Percentiles rank a stretch among this genome's conserved stretches.
phyloP scores from a whole-genome alignment of 2,888 invertebrate genomes.

The Anorthoa munda region DNA sequence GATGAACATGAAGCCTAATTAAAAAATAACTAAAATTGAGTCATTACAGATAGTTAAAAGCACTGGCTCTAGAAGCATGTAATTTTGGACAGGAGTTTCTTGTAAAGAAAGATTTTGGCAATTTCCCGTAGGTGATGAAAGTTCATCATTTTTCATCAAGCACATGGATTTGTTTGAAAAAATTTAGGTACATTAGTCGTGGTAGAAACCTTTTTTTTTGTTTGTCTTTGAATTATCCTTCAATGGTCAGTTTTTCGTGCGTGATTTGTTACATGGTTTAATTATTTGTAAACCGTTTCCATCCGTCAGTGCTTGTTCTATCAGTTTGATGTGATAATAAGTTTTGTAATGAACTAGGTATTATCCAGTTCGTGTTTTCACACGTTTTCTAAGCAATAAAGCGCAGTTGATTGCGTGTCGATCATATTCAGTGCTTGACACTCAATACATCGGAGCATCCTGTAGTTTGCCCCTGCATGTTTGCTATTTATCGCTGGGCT shows the following conservation, averaged over 20 bases:
- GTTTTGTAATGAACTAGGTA: background rate
- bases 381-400: slow-evolving; percentile 10
- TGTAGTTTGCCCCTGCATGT: slow-evolving; percentile 12
- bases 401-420: slow-evolving; percentile 48
- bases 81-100: background rate
- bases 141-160: too few relatives aligned
- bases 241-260: background rate
- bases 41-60: background rate
- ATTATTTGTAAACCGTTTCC: background rate
- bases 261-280: background rate
- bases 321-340: background rate
- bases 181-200: too few relatives aligned
- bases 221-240: background rate
- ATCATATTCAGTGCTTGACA: slow-evolving; percentile 47
- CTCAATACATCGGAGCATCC: slow-evolving; percentile 17
- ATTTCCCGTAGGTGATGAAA: too few relatives aligned
- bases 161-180: too few relatives aligned
- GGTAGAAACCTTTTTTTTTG: background rate
- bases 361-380: slow-evolving; percentile 17
- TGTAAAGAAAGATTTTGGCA: background rate
- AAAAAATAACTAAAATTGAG: too few relatives aligned
- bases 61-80: background rate
- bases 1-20: too few relatives aligned
- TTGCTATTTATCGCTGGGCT: slow-evolving; percentile 18
- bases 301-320: background rate